phyloP scores from a whole-genome alignment of 2,888 invertebrate species.

The Biston betularia region DNA sequence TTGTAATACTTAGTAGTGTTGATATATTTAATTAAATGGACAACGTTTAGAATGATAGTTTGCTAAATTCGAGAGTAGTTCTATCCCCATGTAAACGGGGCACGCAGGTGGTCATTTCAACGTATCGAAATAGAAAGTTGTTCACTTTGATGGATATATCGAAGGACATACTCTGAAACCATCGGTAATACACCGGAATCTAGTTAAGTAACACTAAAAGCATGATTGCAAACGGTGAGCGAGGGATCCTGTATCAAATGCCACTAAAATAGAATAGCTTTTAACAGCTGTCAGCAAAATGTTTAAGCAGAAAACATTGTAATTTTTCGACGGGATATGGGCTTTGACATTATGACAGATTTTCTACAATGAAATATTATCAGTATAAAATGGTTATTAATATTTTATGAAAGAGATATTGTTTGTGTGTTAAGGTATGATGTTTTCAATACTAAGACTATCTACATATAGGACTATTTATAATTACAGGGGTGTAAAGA shows the following conservation, averaged over 20 bases:
- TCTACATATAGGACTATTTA: too few relatives aligned
- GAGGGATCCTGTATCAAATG: slow-evolving; percentile 41
- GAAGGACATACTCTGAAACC: slow-evolving; percentile 40
- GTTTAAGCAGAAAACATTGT: slow-evolving; percentile 1
- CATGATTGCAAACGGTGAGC: slow-evolving; percentile 49
- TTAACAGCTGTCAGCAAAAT: slow-evolving; percentile 33
- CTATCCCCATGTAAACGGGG: too few relatives aligned
- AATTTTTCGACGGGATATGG: not conserved
- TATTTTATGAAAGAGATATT: not conserved
- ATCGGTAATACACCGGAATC: slow-evolving; percentile 57
- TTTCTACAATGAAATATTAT: not conserved
- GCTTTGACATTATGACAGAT: not conserved
- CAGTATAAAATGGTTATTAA: not conserved
- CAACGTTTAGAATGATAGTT: too few relatives aligned
- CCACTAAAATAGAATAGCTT: slow-evolving; percentile 28
- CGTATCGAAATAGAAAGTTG: too few relatives aligned
- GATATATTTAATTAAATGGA: too few relatives aligned
- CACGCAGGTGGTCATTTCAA: too few relatives aligned
- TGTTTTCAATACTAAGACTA: too few relatives aligned
- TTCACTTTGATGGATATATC: slow-evolving; percentile 5
- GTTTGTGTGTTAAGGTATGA: too few relatives aligned
- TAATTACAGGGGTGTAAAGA: too few relatives aligned
- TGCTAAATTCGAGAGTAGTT: too few relatives aligned
- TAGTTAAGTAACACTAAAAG: slow-evolving; percentile 65
- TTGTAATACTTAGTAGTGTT: too few relatives aligned